Evolutionary conservation across 2,113 vertebrate species (phyloP), one percentile per base, ranked within the genome.

Genomic region (Lepidothrix coronata): DNA sequence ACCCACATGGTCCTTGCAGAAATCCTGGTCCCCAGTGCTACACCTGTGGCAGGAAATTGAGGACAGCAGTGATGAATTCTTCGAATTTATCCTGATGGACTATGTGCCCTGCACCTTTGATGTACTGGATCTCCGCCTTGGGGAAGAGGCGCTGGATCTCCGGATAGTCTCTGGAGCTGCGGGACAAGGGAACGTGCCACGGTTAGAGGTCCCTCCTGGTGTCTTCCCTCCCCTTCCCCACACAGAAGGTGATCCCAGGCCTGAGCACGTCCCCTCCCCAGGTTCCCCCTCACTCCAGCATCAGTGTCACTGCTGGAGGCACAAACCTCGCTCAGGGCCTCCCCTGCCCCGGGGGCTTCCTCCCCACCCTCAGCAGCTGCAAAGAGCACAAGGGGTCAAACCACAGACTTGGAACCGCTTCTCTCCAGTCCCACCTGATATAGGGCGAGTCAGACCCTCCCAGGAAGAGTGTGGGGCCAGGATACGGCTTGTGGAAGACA

Each of bases 51-150:
- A 99, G 97, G 95, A 99, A 99, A 78, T 96, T 97, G 91, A 96
- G 98, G 90, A 99, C 96, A 76, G 98, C 98, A 91, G 98, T 97
- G 94, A 99, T 95, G 97, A 99, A 99, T 33, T 99, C 98, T 93
- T 98, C 97, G 43, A 99, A 98, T 89, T 99, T 99, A 73, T 99
- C 99, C 13, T 98, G 98, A 28, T 99, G 99, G 92, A 99, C 98
- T 98, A 99, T 99, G 96, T 99, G 99, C 87, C 98, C 99, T 23
- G 99, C 98, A 14, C 98, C 98, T 39, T 98, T 94, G 48, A 99
- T 98, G 93, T 98, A 97, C 97, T 99, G 98, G 89, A 99, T 97
- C 73, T 98, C 97, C 0, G 98, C 98, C 51, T 73, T 88, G 7
- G 99, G 99, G 96, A 99, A 99, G 80, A 99, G 97, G 58, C 98